Percentiles rank a stretch among this genome's conserved stretches.
Conservation (phyloP, 2,113 vertebrate species). For the Tragelaphus buxtoni region DNA sequence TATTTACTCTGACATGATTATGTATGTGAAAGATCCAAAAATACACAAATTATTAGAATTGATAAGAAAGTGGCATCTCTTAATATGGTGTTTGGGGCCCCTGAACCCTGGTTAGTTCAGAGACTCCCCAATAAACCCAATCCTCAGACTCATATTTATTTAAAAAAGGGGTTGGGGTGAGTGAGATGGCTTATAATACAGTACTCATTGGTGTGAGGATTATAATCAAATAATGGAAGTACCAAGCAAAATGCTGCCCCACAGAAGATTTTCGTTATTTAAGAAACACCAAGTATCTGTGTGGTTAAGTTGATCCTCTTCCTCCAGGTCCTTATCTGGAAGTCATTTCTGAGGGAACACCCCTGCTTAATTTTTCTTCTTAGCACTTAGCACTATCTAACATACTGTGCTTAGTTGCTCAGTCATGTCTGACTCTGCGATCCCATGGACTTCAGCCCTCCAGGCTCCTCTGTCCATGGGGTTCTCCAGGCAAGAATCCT, state of each 20-base stretch:
- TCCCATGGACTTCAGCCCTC: not conserved
- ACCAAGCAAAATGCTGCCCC: not conserved
- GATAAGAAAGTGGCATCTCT: not conserved
- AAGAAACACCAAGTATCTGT: not conserved
- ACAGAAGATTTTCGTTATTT: not conserved
- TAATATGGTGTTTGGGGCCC: not conserved
- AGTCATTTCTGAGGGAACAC: not conserved
- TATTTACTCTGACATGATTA: not conserved
- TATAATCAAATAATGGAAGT: not conserved
- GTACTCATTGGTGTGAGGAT: not conserved
- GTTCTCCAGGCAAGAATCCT: not conserved
- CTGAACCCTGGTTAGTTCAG: not conserved
- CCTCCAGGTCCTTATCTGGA: not conserved
- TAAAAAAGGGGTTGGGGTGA: not conserved
- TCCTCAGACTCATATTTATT: not conserved
- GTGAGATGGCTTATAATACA: not conserved
- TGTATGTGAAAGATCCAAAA: not conserved
- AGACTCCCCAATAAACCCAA: not conserved
- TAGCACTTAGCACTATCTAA: not conserved
- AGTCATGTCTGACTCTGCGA: not conserved
- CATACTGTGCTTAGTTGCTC: not conserved
- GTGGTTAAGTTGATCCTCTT: not conserved
- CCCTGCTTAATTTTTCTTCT: not conserved
- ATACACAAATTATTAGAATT: not conserved
- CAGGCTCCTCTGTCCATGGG: not conserved